Conservation (phyloP, 1,140 invertebrate genomes). For the Drosophila kepulauana region DNA sequence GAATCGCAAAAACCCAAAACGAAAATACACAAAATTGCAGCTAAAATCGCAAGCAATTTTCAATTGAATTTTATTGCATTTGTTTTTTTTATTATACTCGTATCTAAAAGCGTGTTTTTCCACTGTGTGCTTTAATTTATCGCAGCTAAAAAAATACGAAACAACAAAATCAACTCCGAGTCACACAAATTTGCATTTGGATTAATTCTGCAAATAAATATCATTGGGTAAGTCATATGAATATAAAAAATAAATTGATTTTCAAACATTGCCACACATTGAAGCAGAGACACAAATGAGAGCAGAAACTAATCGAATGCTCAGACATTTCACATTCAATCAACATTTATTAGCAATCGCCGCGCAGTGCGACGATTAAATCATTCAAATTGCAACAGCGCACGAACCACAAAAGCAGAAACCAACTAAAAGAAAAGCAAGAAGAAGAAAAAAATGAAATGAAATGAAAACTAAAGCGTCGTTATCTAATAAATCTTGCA, state of each 20-base stretch:
- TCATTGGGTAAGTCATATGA: conserved; percentile 33
- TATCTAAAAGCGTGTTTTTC: conserved; percentile 29
- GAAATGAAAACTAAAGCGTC: conserved; percentile 65
- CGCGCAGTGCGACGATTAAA: conserved; percentile 57
- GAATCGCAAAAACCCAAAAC: conserved; percentile 53
- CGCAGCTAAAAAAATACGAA: conserved; percentile 27
- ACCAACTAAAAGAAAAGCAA: conserved; percentile 17
- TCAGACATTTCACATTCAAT: conserved; percentile 50
- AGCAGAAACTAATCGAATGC: conserved; percentile 24
- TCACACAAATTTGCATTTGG: conserved; percentile 44
- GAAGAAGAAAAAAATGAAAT: conserved; percentile 4
- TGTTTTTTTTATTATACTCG: conserved; percentile 41
- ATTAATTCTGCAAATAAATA: conserved; percentile 60
- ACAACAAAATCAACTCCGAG: conserved; percentile 9
- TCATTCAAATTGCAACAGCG: conserved; percentile 75
- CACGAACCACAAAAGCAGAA: conserved; percentile 53
- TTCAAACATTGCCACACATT: conserved; percentile 17
- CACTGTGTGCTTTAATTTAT: conserved; percentile 51
- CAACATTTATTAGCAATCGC: conserved; percentile 44
- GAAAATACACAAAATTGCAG: conserved; percentile 56
- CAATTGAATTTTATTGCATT: conserved; percentile 50
- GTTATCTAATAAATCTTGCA: conserved; percentile 81
- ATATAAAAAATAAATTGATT: conserved; percentile 5
- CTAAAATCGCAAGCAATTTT: conserved; percentile 56
- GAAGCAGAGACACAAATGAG: conserved; percentile 4